A percentile compares a stretch with the other conserved stretches of the same genome.
Conservation (phyloP, 2,797 vertebrate genomes). For the Notolabrus celidotus region DNA sequence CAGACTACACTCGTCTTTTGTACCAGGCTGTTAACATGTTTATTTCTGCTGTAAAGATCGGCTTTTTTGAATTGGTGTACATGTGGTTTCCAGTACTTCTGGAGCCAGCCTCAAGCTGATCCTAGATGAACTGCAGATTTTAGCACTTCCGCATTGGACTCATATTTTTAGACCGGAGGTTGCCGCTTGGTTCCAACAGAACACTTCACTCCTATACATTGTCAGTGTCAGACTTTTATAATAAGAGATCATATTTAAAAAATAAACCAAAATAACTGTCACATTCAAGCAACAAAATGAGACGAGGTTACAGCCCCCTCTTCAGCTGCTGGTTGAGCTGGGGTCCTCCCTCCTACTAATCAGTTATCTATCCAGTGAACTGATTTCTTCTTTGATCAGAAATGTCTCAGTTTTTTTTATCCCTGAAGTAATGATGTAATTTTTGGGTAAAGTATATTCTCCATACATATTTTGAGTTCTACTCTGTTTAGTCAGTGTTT, state of each 20-base stretch:
- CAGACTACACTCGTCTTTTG: too few species aligned
- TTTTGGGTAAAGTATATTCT: background rate
- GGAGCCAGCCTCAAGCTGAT: too few species aligned
- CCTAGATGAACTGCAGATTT: too few species aligned
- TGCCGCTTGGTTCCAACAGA: too few species aligned
- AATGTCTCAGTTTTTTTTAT: too few species aligned
- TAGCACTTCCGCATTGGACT: too few species aligned
- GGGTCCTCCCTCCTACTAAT: background rate
- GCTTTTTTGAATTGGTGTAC: too few species aligned
- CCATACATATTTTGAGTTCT: background rate
- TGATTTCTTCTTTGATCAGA: conserved; percentile 1
- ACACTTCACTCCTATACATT: too few species aligned
- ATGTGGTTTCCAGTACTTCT: too few species aligned
- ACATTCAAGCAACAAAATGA: background rate
- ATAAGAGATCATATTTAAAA: conserved; percentile 20
- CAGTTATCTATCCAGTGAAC: background rate
- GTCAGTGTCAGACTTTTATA: conserved; percentile 5
- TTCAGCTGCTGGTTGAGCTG: background rate
- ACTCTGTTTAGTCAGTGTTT: conserved; percentile 9
- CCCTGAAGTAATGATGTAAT: background rate
- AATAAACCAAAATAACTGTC: background rate
- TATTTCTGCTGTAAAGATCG: too few species aligned
- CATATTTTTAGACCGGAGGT: too few species aligned
- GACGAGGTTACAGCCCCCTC: background rate
- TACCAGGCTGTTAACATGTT: too few species aligned